A percentile compares a stretch with the other conserved stretches of the same genome.
These are phyloP conservation scores for Opisthocomus hoazin DNA, from an alignment of 2,113 vertebrate species.

Conservation along the genomic window DNA sequence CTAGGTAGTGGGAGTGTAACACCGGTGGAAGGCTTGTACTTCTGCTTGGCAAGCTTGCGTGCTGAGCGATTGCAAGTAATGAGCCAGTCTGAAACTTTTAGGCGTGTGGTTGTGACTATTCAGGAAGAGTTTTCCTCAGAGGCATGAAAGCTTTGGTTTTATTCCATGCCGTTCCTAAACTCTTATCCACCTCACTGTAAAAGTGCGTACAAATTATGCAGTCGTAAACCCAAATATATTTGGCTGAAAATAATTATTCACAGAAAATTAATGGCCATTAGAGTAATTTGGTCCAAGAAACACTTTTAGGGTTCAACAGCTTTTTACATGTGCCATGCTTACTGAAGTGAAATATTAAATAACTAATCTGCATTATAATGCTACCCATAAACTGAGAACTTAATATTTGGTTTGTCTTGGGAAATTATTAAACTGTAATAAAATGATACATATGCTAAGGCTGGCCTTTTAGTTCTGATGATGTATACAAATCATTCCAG, in stretches of 20 bases:
- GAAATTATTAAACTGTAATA: background rate
- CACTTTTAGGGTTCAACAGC: background rate
- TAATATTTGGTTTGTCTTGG: background rate
- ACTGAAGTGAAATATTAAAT: background rate
- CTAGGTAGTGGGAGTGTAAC: background rate
- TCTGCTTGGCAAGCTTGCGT: fast-evolving
- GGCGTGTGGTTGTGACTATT: background rate
- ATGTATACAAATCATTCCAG: background rate
- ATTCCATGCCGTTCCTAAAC: background rate
- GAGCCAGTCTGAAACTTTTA: background rate
- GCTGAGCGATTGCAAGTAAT: fast-evolving
- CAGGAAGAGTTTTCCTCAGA: background rate
- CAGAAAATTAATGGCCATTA: background rate
- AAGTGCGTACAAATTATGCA: background rate
- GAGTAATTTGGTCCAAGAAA: background rate
- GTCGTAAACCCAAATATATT: background rate
- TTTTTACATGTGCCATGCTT: background rate
- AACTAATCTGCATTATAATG: background rate
- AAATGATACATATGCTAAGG: background rate
- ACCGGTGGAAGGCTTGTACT: background rate
- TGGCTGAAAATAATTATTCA: background rate
- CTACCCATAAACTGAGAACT: background rate
- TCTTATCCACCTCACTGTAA: background rate
- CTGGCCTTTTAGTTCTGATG: background rate
- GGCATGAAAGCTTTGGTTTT: background rate